Evolutionary conservation across 2,113 vertebrate genomes (phyloP).

Genomic region (Mungos mungo): DNA sequence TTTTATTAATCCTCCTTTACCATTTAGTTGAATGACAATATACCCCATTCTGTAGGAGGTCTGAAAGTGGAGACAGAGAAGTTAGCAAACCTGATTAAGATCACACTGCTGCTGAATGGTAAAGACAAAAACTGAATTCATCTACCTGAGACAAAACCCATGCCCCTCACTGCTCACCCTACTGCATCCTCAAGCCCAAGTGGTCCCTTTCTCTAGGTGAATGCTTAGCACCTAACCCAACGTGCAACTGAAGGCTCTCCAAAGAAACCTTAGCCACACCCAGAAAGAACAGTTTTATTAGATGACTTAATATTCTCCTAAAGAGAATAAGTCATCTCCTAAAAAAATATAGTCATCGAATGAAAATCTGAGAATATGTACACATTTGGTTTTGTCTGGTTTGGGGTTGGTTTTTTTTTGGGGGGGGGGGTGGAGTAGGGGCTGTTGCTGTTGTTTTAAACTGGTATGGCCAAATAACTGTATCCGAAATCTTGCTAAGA

Average conservation of each 20-base stretch:
- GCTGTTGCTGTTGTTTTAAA: not conserved
- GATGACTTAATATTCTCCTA: not conserved
- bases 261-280: not conserved
- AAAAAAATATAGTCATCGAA: not conserved
- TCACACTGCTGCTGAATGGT: not conserved
- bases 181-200: not conserved
- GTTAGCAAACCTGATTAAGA: not conserved
- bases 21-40: not conserved
- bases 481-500: not conserved
- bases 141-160: not conserved
- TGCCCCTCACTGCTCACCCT: rapidly evolving
- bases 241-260: not conserved
- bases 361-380: not conserved
- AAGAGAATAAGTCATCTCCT: not conserved
- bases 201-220: not conserved
- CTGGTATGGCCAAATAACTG: not conserved
- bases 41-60: not conserved
- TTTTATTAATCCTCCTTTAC: not conserved
- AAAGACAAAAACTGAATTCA: not conserved
- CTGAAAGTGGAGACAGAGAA: not conserved
- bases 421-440: rapidly evolving
- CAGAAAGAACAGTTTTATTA: not conserved
- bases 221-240: not conserved
- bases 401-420: not conserved
- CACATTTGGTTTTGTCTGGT: not conserved